Base-by-base conservation (phyloP, 2,797 vertebrate species). In the Pseudotriccus pelzelni region DNA sequence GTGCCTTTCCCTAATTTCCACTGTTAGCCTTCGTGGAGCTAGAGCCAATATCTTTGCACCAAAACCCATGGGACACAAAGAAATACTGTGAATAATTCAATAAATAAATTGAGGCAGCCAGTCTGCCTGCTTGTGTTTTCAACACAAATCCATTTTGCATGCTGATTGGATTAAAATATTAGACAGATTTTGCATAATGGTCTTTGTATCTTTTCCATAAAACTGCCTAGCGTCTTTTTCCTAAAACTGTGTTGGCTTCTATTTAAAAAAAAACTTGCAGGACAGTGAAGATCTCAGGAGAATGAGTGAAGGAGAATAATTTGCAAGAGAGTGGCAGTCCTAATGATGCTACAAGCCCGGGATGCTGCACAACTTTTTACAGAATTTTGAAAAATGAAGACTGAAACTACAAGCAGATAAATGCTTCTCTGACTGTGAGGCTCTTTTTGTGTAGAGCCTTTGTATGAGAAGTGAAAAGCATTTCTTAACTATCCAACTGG, bases 311-410 rank as follows among this genome's bases (percentile, higher is more conserved):
- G 22, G 7, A 73, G 9, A 17, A 59, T 46, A 59, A 84, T 46
- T 58, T 74, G 2, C 36, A 27, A 63, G 16, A 76, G 6, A 12
- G 16, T 76, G 19, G 9, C 34, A 76, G 58, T 56, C 20, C 24
- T 30, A 62, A n/a, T 34, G 22, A 50, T 36, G 11, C 20, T 37
- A 80, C 7, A 53, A 83, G 3, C 4, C 8, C 17, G 34, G 41
- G 47, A 68, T 0, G 0, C 4, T 69, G 23, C 66, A 44, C 0
- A 9, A 18, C 4, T 36, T 90, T 66, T 69, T 39, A 44, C 1
- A 41, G 10, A 82, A 22, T 12, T 77, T 82, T 76, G n/a, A 39
- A 77, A 77, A 73, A 2, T 8, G 15, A 55, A 43, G 21, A 62
- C 41, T 39, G 9, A 84, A 74, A 5, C 10, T 36, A 14, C 25